Evolutionary conservation across 1,140 invertebrate genomes (phyloP).

Genomic region (Diplogasteroides magnus): DNA sequence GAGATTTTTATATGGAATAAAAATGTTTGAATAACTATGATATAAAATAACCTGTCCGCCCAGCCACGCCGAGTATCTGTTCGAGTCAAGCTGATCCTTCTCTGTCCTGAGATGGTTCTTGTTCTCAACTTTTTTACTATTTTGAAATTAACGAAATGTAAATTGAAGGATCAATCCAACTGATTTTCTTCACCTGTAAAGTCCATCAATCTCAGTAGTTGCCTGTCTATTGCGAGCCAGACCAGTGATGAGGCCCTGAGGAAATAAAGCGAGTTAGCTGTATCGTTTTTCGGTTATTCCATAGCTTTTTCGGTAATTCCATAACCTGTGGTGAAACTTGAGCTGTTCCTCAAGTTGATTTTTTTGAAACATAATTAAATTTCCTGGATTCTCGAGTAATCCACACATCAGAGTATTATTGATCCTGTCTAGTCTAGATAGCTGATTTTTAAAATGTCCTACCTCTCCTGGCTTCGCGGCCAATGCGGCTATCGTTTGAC

Average conservation of each 20-base stretch:
- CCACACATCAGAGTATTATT: background rate
- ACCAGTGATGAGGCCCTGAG: background rate
- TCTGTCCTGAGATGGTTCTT: constrained; percentile 12
- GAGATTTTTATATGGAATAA: too few relatives aligned
- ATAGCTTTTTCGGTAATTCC: constrained; percentile 7
- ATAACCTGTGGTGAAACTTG: background rate
- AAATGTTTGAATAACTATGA: too few relatives aligned
- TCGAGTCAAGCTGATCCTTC: constrained; percentile 26
- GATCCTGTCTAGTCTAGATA: background rate
- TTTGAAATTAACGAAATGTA: background rate
- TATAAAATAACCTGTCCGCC: constrained; percentile 24
- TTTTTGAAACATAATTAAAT: constrained; percentile 5
- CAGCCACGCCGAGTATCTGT: constrained; percentile 33
- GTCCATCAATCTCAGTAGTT: constrained; percentile 3
- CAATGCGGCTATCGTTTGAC: constrained; percentile 12
- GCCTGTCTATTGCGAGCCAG: background rate
- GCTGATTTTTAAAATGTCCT: background rate
- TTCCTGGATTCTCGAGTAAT: background rate
- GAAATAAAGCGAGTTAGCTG: too few relatives aligned
- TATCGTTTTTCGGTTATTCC: too few relatives aligned
- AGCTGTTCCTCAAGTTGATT: constrained; percentile 1
- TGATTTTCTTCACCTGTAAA: background rate
- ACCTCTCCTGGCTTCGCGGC: constrained; percentile 7
- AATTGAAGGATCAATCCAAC: background rate
- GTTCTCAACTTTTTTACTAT: background rate